phyloP scores from a whole-genome alignment of 1,140 invertebrate genomes.

The Agrilus planipennis region DNA sequence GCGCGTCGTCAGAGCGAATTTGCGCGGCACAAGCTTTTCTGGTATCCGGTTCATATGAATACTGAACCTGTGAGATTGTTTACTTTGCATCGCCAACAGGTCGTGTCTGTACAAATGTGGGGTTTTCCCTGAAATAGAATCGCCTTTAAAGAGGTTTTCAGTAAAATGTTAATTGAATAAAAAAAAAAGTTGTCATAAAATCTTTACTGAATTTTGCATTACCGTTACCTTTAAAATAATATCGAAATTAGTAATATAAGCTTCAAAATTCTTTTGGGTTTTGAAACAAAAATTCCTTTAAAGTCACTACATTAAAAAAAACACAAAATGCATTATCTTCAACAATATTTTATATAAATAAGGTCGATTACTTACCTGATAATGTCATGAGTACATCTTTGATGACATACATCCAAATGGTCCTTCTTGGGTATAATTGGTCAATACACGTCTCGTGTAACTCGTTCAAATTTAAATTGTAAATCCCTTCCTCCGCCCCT shows the following conservation, averaged over 20 bases:
- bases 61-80: slow-evolving; percentile 79
- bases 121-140: slow-evolving; percentile 65
- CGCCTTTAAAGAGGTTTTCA: too few species aligned
- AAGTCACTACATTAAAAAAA: too few species aligned
- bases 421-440: slow-evolving; percentile 85
- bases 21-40: slow-evolving; percentile 84
- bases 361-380: slow-evolving; percentile 54
- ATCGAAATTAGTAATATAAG: too few species aligned
- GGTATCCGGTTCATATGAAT: slow-evolving; percentile 90
- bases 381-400: slow-evolving; percentile 96
- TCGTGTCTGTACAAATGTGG: slow-evolving; percentile 93
- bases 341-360: too few species aligned
- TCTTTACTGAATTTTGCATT: too few species aligned
- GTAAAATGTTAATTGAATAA: too few species aligned
- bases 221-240: too few species aligned
- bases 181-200: too few species aligned
- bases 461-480: slow-evolving; percentile 95
- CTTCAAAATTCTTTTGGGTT: too few species aligned
- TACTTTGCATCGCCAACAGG: slow-evolving; percentile 71
- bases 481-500: slow-evolving; percentile 95
- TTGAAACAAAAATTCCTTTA: too few species aligned
- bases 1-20: slow-evolving; percentile 85
- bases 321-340: too few species aligned
- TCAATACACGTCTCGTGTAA: slow-evolving; percentile 97
- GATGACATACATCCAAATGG: slow-evolving; percentile 96